Base-by-base conservation (phyloP, 1,140 invertebrate genomes). In the Gryon sp. region DNA sequence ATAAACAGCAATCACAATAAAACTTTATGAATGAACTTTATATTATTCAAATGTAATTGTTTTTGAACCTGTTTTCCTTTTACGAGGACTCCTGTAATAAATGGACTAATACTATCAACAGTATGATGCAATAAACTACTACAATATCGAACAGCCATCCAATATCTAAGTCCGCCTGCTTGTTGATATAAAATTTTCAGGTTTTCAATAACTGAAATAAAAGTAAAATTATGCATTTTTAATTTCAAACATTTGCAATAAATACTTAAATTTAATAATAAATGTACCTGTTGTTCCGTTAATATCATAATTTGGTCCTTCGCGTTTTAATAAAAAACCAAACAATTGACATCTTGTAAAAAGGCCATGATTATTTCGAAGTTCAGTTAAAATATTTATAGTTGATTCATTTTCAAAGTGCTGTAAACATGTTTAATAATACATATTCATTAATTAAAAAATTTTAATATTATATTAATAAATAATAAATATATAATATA, bases 101-200 rank as follows among this genome's bases (percentile, higher is more conserved):
- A 98, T 11, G 98, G 98, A 88, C 97, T 98, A 59, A 99, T 97
- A 78, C 96, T 98, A 88, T 99, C 98, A 2, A 99, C 98, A 45
- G 97, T 95, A 84, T 99, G 98, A 83, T 94, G 92, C 15, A 99
- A 90, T 41, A 99, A 90, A 80, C 95, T 96, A 28, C 96, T 97
- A 82, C 97, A 98, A 84, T 98, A 97, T 48, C 98, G 92, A 14
- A 99, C 97, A 26, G 95, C 95, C 60, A 94, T 93, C 98, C 98
- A 99, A 85, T 97, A 94, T 40, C 97, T 92, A 19, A 97, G 89
- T 48, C 93, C 92, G 14, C 97, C 97, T 14, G 97, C 96, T 79
- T 93, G 92, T 82, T 94, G 92, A 87, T 98, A 97, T n/a, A 98
- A 88, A 68, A 89, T 87, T 75, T 94, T 93, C 12, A 99, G 87